Conservation (phyloP, 2,797 vertebrate genomes). For the Lindbergichthys nudifrons region DNA sequence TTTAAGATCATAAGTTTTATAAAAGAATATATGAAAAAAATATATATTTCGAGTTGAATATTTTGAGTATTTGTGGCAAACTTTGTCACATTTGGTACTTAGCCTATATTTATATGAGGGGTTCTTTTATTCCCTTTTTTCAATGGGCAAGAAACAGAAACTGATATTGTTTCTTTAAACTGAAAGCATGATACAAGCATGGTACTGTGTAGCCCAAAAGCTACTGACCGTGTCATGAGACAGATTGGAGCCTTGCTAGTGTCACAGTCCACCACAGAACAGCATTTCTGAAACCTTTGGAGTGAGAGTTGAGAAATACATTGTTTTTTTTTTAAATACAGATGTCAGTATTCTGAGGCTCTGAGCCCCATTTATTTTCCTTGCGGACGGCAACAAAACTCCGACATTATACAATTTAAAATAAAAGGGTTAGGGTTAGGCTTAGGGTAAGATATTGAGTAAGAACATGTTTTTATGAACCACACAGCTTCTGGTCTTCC, state of each 20-base stretch:
- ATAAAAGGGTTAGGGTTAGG: no score
- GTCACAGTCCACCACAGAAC: background rate
- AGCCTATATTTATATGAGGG: conserved; percentile 49
- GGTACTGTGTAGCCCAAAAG: conserved; percentile 20
- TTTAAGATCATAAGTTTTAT: conserved; percentile 79
- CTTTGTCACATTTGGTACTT: conserved; percentile 37
- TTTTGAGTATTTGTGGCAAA: conserved; percentile 63
- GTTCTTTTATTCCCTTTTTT: background rate
- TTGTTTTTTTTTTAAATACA: no score
- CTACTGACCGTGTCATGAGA: background rate
- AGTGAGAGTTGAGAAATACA: no score
- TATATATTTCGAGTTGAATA: conserved; percentile 59
- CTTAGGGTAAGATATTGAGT: no score
- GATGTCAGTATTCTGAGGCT: no score
- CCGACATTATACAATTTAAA: no score
- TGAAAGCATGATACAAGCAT: conserved; percentile 18
- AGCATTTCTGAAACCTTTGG: background rate
- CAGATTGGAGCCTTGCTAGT: background rate
- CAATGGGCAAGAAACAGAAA: conserved; percentile 35
- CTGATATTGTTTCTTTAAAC: conserved; percentile 22
- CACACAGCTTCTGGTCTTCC: no score
- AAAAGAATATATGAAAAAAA: conserved; percentile 76
- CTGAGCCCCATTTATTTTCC: no score
- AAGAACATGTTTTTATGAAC: no score
- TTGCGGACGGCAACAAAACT: no score